Conservation (phyloP, 2,888 invertebrate genomes). For the Limnephilus marmoratus region DNA sequence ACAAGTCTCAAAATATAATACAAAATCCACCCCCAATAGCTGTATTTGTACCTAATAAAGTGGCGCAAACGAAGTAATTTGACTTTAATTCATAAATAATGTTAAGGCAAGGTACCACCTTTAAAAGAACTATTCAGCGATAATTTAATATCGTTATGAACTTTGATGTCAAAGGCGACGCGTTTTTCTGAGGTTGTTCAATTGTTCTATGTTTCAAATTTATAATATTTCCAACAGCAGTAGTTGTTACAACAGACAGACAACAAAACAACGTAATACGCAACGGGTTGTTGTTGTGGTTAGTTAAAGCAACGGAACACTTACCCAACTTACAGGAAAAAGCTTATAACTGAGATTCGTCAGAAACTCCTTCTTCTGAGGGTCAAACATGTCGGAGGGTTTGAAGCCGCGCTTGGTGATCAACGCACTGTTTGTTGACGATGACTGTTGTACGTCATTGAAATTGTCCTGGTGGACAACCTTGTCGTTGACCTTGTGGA, state of each 20-base stretch:
- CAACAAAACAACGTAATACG: background rate
- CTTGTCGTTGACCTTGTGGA: constrained; percentile 76
- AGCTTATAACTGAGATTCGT: constrained; percentile 88
- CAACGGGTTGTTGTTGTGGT: background rate
- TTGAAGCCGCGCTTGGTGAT: constrained; percentile 88
- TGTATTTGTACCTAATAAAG: no score
- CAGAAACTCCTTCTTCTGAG: constrained; percentile 87
- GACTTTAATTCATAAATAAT: no score
- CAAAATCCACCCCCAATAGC: no score
- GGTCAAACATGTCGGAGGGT: constrained; percentile 91
- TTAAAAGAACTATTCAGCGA: no score
- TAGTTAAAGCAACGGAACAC: constrained; percentile 69
- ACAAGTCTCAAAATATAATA: no score
- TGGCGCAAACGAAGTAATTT: no score
- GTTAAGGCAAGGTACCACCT: no score
- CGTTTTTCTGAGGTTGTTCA: background rate
- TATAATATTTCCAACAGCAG: background rate
- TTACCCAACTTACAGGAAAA: constrained; percentile 90
- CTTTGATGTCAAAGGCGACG: background rate
- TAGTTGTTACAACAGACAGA: background rate
- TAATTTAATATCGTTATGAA: no score
- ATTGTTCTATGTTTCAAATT: background rate
- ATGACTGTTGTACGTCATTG: constrained; percentile 75
- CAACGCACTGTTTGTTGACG: constrained; percentile 78
- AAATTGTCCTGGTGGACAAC: constrained; percentile 75